A percentile compares a stretch with the other conserved stretches of the same genome.
These are phyloP conservation scores for Leptoteleia sp. DNA, from an alignment of 1,140 invertebrate genomes.

Conservation along the genomic window DNA sequence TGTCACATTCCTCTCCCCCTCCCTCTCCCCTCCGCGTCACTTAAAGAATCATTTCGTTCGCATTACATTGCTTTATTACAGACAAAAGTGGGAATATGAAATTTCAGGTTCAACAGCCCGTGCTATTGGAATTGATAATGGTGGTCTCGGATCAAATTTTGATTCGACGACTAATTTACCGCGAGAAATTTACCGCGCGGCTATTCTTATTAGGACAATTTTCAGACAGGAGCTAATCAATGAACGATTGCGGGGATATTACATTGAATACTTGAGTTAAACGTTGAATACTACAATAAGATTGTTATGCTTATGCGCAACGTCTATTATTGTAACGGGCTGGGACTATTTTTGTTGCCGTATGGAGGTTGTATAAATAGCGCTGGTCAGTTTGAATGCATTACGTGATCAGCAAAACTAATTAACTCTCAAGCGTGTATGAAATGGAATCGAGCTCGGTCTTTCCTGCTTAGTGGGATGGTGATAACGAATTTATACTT, in stretches of 20 bases:
- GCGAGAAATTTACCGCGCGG: no score
- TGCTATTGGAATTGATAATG: slow-evolving; percentile 5
- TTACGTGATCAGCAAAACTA: slow-evolving; percentile 38
- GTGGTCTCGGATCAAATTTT: slow-evolving; percentile 6
- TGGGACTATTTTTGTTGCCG: slow-evolving; percentile 15
- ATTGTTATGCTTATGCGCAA: slow-evolving; percentile 5
- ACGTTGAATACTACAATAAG: slow-evolving; percentile 17
- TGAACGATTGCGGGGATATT: neutral
- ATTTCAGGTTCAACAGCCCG: slow-evolving; percentile 2
- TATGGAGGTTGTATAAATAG: slow-evolving; percentile 7
- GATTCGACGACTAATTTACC: slow-evolving; percentile 2
- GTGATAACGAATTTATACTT: slow-evolving; percentile 11
- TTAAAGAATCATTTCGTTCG: slow-evolving; percentile 37
- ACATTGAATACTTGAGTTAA: neutral
- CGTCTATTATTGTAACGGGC: slow-evolving; percentile 21
- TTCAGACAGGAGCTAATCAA: slow-evolving; percentile 5
- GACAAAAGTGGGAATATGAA: slow-evolving; percentile 19
- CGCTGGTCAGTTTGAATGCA: slow-evolving; percentile 6
- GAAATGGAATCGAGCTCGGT: slow-evolving; percentile 7
- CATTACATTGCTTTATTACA: slow-evolving; percentile 30
- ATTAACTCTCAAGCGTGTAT: slow-evolving; percentile 19
- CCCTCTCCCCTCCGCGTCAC: neutral
- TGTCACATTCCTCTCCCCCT: no score
- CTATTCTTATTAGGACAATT: no score
- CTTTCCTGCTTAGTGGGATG: neutral